Conservation (phyloP, 2,888 invertebrate species). For the Autographa gamma region DNA sequence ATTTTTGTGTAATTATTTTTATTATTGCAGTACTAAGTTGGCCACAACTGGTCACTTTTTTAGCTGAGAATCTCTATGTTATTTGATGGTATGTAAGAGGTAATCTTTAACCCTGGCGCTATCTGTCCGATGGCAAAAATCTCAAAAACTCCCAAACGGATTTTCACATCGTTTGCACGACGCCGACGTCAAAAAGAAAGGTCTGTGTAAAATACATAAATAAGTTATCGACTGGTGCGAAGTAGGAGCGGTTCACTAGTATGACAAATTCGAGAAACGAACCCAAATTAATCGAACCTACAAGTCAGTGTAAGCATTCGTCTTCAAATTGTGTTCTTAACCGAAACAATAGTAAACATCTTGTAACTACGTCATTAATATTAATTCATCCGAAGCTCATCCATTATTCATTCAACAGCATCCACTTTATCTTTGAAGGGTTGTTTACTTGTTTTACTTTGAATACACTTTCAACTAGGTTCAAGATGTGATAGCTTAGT, state of each 20-base stretch:
- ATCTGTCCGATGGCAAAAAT: no score
- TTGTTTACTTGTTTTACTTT: conserved; percentile 52
- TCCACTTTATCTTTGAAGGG: conserved; percentile 52
- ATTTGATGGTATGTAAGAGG: no score
- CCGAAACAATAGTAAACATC: conserved; percentile 50
- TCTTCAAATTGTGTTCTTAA: conserved; percentile 23
- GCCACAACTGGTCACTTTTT: no score
- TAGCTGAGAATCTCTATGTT: no score
- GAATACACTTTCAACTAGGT: conserved; percentile 51
- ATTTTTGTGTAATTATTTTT: no score
- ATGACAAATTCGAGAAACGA: neutral
- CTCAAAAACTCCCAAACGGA: no score
- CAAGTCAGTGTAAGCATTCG: conserved; percentile 7
- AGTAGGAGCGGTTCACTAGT: neutral
- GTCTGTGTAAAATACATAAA: no score
- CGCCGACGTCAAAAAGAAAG: no score
- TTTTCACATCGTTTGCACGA: no score
- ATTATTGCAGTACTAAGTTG: no score
- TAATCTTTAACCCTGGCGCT: no score
- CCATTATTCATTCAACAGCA: conserved; percentile 49
- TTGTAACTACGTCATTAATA: conserved; percentile 49
- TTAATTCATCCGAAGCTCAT: conserved; percentile 47
- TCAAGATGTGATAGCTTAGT: conserved; percentile 44
- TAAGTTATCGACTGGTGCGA: no score
- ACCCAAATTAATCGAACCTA: neutral